phyloP scores from a whole-genome alignment of 1,140 invertebrate species.

The Oreohelix idahoensis region DNA sequence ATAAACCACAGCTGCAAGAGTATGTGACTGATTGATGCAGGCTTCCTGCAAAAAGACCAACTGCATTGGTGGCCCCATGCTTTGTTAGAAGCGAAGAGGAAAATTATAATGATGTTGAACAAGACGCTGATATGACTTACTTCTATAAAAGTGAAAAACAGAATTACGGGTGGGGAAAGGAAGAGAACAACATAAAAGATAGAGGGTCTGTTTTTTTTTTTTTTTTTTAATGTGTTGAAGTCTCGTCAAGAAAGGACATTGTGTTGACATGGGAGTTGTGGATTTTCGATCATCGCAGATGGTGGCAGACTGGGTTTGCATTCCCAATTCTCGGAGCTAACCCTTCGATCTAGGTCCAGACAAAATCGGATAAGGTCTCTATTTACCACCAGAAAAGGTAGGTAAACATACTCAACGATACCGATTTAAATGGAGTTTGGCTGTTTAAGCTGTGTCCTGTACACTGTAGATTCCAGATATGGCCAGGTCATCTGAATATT shows the following conservation, averaged over 20 bases:
- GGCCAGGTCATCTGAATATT: not conserved
- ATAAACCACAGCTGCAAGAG: no score
- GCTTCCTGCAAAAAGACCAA: no score
- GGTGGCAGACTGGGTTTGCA: not conserved
- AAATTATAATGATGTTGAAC: no score
- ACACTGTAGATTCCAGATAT: not conserved
- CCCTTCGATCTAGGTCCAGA: not conserved
- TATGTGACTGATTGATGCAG: no score
- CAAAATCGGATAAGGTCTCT: not conserved
- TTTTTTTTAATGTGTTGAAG: no score
- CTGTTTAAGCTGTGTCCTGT: not conserved
- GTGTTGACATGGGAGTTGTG: not conserved
- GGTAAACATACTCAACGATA: constrained; percentile 10
- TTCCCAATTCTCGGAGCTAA: not conserved
- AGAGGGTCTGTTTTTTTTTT: no score
- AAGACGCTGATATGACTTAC: no score
- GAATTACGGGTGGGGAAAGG: no score
- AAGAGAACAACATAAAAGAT: no score
- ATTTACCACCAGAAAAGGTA: constrained; percentile 20
- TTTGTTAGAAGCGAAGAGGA: no score
- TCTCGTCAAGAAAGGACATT: not conserved
- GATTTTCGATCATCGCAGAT: constrained; percentile 10
- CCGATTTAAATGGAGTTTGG: constrained; percentile 9
- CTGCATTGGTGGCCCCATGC: no score
- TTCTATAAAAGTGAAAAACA: no score